Evolutionary conservation across 2,888 invertebrate species (phyloP), one percentile per base, ranked within the genome.

Genomic region (Endotricha flammealis): DNA sequence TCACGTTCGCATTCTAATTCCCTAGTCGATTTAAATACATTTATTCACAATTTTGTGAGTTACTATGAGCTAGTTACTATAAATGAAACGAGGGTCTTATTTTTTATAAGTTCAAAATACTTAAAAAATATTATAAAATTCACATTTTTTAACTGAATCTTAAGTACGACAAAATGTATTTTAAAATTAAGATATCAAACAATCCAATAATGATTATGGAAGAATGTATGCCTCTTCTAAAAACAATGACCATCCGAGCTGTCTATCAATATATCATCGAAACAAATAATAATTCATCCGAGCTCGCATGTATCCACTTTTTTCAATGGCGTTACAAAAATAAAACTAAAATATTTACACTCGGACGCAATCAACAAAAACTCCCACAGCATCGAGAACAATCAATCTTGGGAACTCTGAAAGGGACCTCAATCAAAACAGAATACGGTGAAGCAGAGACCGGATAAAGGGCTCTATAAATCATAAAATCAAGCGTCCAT

Each of bases 351-450:
- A 80, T 77, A 78, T 79, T 82, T 76, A 79, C 72, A 78, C 72
- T 73, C 61, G 46, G 64, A 63, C 60, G 61, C 65, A 67, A 70
- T 70, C 76, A 67, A 80, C 78, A 76, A 78, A 80, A 79, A 76
- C 81, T 78, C 78, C 72, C 74, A 78, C 77, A 77, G 70, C 71
- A 70, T 66, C 64, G 65, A 74, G 73, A 81, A 85, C 83, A 82
- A 86, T 85, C 82, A 82, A 86, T 86, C 85, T 85, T 80, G 60
- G 65, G 63, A 54, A 57, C 68, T 64, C 64, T 79, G 75, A 82
- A 81, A 82, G 82, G 72, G 74, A 66, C 77, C 74, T 78, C 83
- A 85, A 83, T 86, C 85, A 83, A 83, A 86, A 86, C 74, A 85
- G 72, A 82, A 77, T 77, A 78, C 73, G 68, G 61, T 70, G 81